Evolutionary conservation across 2,113 vertebrate species (phyloP), one percentile per base, ranked within the genome.

Genomic region (Acrocephalus kingi): DNA sequence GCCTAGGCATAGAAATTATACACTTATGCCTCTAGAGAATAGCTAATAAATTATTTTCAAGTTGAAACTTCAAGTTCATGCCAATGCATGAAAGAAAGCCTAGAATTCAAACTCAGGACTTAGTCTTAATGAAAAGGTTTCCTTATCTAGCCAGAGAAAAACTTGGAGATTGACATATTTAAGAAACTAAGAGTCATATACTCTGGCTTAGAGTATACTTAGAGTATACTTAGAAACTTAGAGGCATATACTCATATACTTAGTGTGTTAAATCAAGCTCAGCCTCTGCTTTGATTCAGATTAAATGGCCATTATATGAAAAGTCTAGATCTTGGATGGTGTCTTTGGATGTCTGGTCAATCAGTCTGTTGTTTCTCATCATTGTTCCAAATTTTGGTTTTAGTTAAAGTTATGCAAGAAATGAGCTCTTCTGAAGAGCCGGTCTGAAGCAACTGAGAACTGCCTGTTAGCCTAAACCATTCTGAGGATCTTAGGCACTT

Each of bases 31-130:
- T 97, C 86, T 93, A 95, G 91, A 94, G 79, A 90, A 89, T 41
- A 76, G 30, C 64, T 95, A 97, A 94, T 90, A 95, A 87, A 95
- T 95, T 93, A 88, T 86, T 94, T 94, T 89, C 59, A 88, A 81
- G 72, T 83, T 94, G 77, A 74, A 93, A 77, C 51, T 86, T 96
- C 71, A 83, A 84, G 12, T 74, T 85, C 51, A 37, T 69, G 64
- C 51, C 85, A 87, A 95, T 51, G 69, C 20, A 67, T 52, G 55
- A 68, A 91, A 83, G 28, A 49, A 86, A 87, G 68, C 72, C 39
- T 67, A 74, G 55, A 66, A 90, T 77, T 89, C 56, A 78, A 87
- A 82, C 18, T 35, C 51, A 90, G 13, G 19, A 41, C 9, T 73
- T 37, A 58, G 14, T 82, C n/a, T 87, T 89, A 91, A 78, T 31